Base-by-base conservation (phyloP, 1,140 invertebrate genomes). In the Drosophila pseudoobscura region DNA sequence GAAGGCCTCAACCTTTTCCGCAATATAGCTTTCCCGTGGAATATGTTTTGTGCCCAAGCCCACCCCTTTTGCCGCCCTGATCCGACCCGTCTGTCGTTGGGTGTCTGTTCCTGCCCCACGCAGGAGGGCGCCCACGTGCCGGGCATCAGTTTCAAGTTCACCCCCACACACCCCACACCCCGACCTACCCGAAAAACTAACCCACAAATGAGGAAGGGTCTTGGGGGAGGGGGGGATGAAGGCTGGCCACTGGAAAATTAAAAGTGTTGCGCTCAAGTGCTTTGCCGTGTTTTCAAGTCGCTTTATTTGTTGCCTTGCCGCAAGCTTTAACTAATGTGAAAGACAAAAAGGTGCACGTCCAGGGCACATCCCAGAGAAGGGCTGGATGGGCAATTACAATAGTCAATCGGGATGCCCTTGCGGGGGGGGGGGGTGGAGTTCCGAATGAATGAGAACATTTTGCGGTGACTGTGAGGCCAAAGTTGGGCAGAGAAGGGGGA, bases 221-320 rank as follows among this genome's bases (percentile, higher is more conserved):
- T 5, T 26, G 60, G 60, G 52, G 65, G 51, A 65, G 50, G 43
- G 65, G 51, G 72, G 50, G 43, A 15, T 15, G 15, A 15, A 15
- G 15, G 15, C 15, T 15, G 15, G 15, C 15, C 58, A 53, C 63
- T 72, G 75, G 71, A 59, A 88, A 88, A 87, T 88, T 83, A 88
- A 87, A 88, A 87, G 83, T 88, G 83, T 87, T 83, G 66, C 75
- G 70, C 75, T 76, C 88, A 87, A 88, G 82, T 87, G 83, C 82
- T 88, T 87, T 82, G 82, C 82, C 78, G 75, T 88, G 82, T 82
- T 82, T 82, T 65, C 55, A 50, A 61, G 59, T 59, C 76, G 49
- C 73, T 63, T 47, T 69, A 58, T 76, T 80, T 26, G 24, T 26
- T 26, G 71, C 11, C 24, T 26, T 61, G 41, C 11, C 82, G 65